Percentiles rank a stretch among this genome's conserved stretches.
These are phyloP conservation scores for Harpegnathos saltator DNA, from an alignment of 1,140 invertebrate species.

Conservation along the genomic window DNA sequence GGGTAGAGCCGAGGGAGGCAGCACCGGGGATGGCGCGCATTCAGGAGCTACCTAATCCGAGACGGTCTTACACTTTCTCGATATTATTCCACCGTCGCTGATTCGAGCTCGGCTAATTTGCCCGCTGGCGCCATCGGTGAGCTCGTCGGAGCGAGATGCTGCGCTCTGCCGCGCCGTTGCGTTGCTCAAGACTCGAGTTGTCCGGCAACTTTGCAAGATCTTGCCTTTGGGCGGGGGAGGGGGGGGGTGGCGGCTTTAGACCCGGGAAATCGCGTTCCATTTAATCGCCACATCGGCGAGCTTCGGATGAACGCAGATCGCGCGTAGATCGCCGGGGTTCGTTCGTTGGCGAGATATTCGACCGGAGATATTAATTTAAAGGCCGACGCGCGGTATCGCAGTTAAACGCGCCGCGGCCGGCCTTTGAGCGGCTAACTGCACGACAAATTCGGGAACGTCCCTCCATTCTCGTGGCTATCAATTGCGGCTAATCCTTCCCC, in stretches of 20 bases:
- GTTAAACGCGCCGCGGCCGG: slow-evolving; percentile 28
- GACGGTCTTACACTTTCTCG: too few relatives aligned
- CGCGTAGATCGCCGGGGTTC: too few relatives aligned
- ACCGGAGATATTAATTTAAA: slow-evolving; percentile 21
- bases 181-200: neutral
- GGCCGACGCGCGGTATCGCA: neutral
- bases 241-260: too few relatives aligned
- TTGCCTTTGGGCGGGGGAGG: too few relatives aligned
- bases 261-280: too few relatives aligned
- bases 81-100: neutral
- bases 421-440: slow-evolving; percentile 55
- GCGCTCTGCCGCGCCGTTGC: too few relatives aligned
- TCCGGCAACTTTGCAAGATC: too few relatives aligned
- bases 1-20: neutral
- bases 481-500: slow-evolving; percentile 75
- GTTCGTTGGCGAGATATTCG: too few relatives aligned
- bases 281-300: neutral
- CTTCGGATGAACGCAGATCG: neutral
- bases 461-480: slow-evolving; percentile 73
- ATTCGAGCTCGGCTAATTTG: neutral
- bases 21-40: neutral
- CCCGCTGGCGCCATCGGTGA: too few relatives aligned
- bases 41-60: neutral
- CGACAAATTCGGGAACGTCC: slow-evolving; percentile 64
- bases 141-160: too few relatives aligned